Percentiles rank a stretch among this genome's conserved stretches.
Evolutionary conservation across 2,113 vertebrate genomes (phyloP).

Genomic region (Gavia stellata): DNA sequence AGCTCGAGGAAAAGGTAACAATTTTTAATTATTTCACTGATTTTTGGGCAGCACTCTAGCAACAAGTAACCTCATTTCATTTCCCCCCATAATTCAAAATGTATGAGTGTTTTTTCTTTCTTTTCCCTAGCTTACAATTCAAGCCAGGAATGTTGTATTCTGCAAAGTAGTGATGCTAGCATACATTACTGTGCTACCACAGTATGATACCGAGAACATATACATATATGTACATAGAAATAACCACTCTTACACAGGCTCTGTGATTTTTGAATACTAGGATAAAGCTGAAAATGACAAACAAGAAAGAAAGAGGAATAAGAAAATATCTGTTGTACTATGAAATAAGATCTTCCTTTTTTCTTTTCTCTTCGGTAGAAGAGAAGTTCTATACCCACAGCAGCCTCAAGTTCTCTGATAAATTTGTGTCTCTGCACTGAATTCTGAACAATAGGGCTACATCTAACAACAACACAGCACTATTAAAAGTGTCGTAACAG

Average conservation of each 20-base stretch:
- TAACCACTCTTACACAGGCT: background rate
- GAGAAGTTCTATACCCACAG: background rate
- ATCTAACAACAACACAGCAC: background rate
- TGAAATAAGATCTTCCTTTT: background rate
- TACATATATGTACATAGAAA: background rate
- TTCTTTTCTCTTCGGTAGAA: background rate
- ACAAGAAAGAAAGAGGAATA: background rate
- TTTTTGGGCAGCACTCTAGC: background rate
- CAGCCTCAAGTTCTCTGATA: background rate
- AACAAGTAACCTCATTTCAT: background rate
- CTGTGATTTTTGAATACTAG: background rate
- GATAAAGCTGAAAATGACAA: background rate
- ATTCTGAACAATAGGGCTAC: background rate
- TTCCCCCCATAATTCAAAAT: background rate
- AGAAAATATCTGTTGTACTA: background rate
- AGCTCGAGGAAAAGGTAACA: background rate
- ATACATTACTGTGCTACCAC: background rate
- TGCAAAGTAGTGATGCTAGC: background rate
- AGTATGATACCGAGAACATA: background rate
- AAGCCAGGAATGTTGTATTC: background rate
- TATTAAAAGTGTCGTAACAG: background rate
- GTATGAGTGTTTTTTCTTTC: background rate
- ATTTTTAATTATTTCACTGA: background rate
- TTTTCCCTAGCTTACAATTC: background rate
- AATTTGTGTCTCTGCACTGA: background rate